Base-by-base conservation (phyloP, 2,797 vertebrate genomes). In the Intellagama lesueurii region DNA sequence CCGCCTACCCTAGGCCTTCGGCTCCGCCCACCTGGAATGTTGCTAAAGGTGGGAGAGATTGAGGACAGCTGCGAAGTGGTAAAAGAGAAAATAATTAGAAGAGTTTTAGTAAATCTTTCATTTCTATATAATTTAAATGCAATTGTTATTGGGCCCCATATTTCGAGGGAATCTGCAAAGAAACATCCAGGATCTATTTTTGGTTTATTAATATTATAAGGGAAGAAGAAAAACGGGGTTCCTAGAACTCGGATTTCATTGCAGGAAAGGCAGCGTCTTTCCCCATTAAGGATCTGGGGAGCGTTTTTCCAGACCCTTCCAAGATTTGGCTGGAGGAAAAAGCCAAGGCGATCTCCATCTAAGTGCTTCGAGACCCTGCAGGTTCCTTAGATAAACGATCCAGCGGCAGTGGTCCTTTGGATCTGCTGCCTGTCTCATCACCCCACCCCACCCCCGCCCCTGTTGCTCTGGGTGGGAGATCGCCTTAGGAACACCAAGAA, bases 1-100 rank as follows among this genome's bases (percentile, higher is more conserved):
- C 70, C 79, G n/a, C 88, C 88, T 44, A 79, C 26, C 44, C 12
- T 35, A 40, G 56, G 17, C 32, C 1, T 8, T 8, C 9, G 40
- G 69, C n/a, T 32, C 88, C 88, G 49, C 88, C 88, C 64, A 22
- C 9, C 30, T 64, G 56, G 70, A 82, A 76, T 66, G 77, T 89
- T 86, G 88, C 44, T 44, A 52, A 44, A 77, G 72, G 84, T 64
- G 83, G 83, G 84, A 68, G 69, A 47, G 56, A 28, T 56, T n/a
- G 56, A 56, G 68, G 47, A 24, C 44, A 69, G 69, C 72, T 79
- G 83, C 9, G 69, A 66, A 85, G 49, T 64, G 69, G 28, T 60
- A 17, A 66, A 7, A 68, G 47, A 26, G 76, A 64, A 80, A 79
- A 66, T 28, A 60, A 32, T 1, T 22, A 26, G 83, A 64, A 35